Conservation (phyloP, 1,140 invertebrate species). For the Zaprionus nigranus region DNA sequence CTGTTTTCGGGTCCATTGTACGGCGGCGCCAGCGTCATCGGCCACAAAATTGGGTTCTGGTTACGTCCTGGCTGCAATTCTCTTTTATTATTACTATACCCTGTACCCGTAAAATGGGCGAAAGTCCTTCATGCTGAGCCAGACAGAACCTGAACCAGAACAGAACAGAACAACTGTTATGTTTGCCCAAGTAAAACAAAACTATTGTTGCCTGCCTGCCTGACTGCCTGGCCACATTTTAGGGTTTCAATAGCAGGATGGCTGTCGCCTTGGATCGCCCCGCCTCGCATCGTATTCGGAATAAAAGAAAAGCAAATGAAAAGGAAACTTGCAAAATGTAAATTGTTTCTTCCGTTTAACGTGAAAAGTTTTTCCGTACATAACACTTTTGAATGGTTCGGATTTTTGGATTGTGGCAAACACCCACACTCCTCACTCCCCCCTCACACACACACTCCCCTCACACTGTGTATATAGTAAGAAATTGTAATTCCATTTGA, state of each 20-base stretch:
- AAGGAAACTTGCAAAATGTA: slow-evolving; percentile 10
- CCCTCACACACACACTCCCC: background rate
- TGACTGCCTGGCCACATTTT: background rate
- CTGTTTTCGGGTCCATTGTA: slow-evolving; percentile 40
- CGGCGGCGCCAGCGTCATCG: slow-evolving; percentile 30
- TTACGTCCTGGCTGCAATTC: slow-evolving; percentile 42
- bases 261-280: background rate
- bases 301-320: slow-evolving; percentile 4
- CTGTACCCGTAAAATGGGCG: slow-evolving; percentile 3
- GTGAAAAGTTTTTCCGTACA: slow-evolving; percentile 4
- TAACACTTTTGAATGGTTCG: slow-evolving; percentile 9
- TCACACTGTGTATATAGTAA: background rate
- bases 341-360: slow-evolving; percentile 11
- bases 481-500: background rate
- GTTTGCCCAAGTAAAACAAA: slow-evolving; percentile 7
- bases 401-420: slow-evolving; percentile 6
- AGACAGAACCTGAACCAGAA: background rate
- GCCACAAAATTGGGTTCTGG: slow-evolving; percentile 75
- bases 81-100: slow-evolving; percentile 27
- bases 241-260: background rate
- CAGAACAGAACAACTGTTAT: background rate
- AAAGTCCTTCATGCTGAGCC: slow-evolving; percentile 1
- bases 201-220: background rate
- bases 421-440: background rate
- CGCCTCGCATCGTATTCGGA: background rate